phyloP scores from a whole-genome alignment of 2,797 vertebrate genomes.

The Chaetodon trifasciatus region DNA sequence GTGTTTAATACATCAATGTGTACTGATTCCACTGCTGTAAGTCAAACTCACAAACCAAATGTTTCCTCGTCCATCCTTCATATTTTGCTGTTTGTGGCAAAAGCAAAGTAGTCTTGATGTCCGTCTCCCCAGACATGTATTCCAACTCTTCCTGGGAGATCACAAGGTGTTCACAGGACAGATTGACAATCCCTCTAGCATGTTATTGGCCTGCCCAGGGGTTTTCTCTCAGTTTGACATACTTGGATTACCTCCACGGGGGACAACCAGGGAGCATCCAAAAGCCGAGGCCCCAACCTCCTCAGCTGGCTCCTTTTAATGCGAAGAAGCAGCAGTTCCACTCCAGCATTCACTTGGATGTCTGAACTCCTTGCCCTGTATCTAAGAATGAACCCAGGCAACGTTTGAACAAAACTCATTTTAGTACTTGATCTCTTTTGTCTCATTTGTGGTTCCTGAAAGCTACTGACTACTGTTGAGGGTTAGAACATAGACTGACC shows the following conservation, averaged over 20 bases:
- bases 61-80: not conserved
- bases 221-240: not conserved
- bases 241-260: constrained; percentile 6
- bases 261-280: not conserved
- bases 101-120: not conserved
- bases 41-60: too few relatives aligned
- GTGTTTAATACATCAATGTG: not conserved
- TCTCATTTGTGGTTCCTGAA: not conserved
- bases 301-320: not conserved
- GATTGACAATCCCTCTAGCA: not conserved
- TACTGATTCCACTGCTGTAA: too few relatives aligned
- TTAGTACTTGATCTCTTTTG: not conserved
- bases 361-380: not conserved
- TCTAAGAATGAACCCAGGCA: not conserved
- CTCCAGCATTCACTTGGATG: not conserved
- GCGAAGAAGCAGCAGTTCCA: not conserved
- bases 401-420: not conserved
- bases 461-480: not conserved
- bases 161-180: not conserved
- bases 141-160: not conserved
- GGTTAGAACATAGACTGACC: not conserved
- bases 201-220: not conserved
- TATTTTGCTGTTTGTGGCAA: not conserved
- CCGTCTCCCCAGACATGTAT: not conserved
- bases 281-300: not conserved